Evolutionary conservation across 2,888 invertebrate species (phyloP).

Genomic region (Lagria hirta): DNA sequence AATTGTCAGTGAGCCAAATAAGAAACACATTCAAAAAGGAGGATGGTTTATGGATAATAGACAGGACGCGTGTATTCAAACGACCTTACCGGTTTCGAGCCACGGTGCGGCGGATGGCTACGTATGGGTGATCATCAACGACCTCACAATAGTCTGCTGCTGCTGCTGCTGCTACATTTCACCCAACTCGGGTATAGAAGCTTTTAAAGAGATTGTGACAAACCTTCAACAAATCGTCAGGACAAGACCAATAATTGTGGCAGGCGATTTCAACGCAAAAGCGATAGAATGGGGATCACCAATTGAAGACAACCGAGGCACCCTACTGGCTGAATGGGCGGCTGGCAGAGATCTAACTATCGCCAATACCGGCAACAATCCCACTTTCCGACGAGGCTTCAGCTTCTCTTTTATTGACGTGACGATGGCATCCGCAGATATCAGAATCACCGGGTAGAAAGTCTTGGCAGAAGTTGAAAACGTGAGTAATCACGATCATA

Average conservation of each 20-base stretch:
- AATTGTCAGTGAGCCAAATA: constrained; percentile 1
- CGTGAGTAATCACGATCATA: constrained; percentile 12
- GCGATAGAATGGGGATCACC: constrained; percentile 13
- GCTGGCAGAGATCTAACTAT: constrained; percentile 2
- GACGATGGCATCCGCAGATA: constrained; percentile 2
- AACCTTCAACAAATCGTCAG: constrained; percentile 3
- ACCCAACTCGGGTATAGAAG: neutral
- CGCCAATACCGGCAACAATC: constrained; percentile 2
- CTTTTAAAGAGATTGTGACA: neutral
- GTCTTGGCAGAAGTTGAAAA: constrained; percentile 16
- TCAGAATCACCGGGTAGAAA: neutral
- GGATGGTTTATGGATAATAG: neutral
- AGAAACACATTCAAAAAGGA: neutral
- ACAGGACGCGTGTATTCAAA: neutral
- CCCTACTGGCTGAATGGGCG: constrained; percentile 10
- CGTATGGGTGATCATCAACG: neutral
- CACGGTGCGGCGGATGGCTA: neutral
- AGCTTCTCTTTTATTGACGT: constrained; percentile 15
- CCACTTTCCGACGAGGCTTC: constrained; percentile 5
- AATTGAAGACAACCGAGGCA: constrained; percentile 7
- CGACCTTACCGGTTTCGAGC: neutral
- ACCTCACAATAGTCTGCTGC: neutral
- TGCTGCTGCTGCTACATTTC: neutral
- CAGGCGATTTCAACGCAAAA: constrained; percentile 21
- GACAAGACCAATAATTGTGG: constrained; percentile 3